These are phyloP conservation scores for Diacarnus erythraeanus DNA, from an alignment of 37 sponge, comb jelly and placozoan genomes.

Conservation along the genomic window DNA sequence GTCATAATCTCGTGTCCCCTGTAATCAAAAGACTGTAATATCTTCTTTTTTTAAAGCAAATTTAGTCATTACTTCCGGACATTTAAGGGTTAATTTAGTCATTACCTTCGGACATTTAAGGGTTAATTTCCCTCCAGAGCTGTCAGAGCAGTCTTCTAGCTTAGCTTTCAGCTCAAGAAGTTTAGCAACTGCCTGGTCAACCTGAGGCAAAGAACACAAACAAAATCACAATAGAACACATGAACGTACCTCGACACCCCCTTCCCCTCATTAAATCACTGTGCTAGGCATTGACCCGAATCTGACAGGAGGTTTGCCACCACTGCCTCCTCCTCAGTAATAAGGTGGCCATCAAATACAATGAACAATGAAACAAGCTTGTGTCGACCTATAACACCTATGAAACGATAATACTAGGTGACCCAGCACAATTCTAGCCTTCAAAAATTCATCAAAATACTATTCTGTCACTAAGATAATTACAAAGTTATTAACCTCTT, in stretches of 20 bases:
- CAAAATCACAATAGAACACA: neutral
- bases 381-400: too few species aligned
- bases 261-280: neutral
- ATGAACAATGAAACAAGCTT: too few species aligned
- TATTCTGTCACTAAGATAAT: too few species aligned
- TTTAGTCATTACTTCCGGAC: conserved; percentile 67
- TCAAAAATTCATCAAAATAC: too few species aligned
- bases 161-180: conserved; percentile 22
- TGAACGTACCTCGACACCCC: conserved; percentile 5
- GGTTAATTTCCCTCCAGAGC: conserved; percentile 47
- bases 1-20: conserved; percentile 92
- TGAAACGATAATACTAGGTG: too few species aligned
- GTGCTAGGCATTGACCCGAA: conserved; percentile 9
- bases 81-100: too few species aligned
- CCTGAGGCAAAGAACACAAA: neutral
- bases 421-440: too few species aligned
- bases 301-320: conserved; percentile 4
- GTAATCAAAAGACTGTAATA: neutral
- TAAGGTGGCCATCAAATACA: conserved; percentile 48
- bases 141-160: neutral
- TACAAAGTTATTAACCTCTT: conserved; percentile 16
- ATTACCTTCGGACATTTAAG: conserved; percentile 78
- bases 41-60: too few species aligned
- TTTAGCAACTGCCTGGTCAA: conserved; percentile 12
- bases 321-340: conserved; percentile 27